A percentile compares a stretch with the other conserved stretches of the same genome.
These are phyloP conservation scores for Chunga burmeisteri DNA, from an alignment of 2,113 vertebrate species.

Conservation along the genomic window DNA sequence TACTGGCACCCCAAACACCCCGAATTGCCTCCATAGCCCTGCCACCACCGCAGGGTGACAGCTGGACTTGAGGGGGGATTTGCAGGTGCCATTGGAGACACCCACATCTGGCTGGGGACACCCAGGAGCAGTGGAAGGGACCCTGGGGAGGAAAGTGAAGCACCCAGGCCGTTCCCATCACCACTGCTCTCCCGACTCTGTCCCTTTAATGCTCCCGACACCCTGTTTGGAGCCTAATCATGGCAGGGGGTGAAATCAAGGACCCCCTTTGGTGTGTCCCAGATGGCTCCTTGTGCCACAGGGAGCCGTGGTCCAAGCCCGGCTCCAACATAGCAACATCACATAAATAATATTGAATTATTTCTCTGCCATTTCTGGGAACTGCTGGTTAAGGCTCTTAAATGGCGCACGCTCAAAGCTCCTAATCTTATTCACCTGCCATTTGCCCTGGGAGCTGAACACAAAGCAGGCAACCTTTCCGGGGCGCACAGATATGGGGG, in stretches of 20 bases:
- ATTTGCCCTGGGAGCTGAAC: background rate
- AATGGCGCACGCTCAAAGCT: background rate
- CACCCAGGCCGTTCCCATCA: background rate
- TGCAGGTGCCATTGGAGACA: background rate
- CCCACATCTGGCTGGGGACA: background rate
- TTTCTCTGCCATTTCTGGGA: background rate
- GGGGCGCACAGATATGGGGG: background rate
- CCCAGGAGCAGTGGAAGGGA: background rate
- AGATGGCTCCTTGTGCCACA: background rate
- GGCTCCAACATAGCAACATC: background rate
- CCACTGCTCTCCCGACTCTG: rapidly evolving
- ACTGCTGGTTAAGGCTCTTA: background rate
- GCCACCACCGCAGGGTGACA: rapidly evolving
- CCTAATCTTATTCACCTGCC: slow-evolving; percentile 27
- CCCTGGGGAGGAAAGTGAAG: background rate
- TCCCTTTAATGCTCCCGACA: background rate
- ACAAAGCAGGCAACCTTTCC: background rate
- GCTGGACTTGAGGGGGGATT: rapidly evolving
- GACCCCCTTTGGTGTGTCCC: background rate
- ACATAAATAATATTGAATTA: background rate
- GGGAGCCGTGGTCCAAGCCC: background rate
- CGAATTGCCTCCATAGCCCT: rapidly evolving
- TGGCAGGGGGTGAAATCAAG: rapidly evolving
- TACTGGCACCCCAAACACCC: background rate
- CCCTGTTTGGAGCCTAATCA: rapidly evolving